These are phyloP conservation scores for Anthopleura xanthogrammica DNA, from an alignment of 92 coral and sea anemone genomes.

Conservation along the genomic window DNA sequence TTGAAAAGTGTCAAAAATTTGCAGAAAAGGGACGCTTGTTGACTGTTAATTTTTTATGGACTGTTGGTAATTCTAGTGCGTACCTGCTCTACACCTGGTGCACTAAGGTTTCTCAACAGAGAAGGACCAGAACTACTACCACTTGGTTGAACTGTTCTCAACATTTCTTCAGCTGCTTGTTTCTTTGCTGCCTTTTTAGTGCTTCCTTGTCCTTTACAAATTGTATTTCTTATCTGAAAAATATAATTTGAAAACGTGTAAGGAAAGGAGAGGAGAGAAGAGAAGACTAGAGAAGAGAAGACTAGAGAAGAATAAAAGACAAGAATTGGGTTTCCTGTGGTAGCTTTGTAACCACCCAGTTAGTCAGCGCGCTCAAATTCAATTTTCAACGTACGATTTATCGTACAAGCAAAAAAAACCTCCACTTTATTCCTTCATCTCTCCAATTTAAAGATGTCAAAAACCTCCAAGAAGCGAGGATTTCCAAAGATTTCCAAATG, in stretches of 20 bases:
- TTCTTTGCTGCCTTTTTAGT: constrained; percentile 66
- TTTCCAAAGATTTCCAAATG: constrained; percentile 21
- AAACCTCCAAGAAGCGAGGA: constrained; percentile 23
- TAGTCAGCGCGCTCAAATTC: constrained; percentile 16
- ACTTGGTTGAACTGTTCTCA: constrained; percentile 30
- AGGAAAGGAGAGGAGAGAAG: background rate
- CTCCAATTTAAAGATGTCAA: constrained; percentile 12
- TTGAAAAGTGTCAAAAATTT: no score
- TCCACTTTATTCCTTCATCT: background rate
- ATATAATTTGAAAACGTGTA: background rate
- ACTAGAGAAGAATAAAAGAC: background rate
- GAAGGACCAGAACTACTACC: constrained; percentile 6
- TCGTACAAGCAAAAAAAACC: background rate
- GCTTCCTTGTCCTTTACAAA: constrained; percentile 54
- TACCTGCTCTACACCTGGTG: background rate
- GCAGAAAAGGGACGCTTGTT: no score
- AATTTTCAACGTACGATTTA: constrained; percentile 19
- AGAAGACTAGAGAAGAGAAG: background rate
- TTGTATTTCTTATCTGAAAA: constrained; percentile 41
- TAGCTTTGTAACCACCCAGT: constrained; percentile 7
- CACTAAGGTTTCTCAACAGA: background rate
- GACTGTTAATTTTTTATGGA: no score
- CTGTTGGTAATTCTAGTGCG: background rate
- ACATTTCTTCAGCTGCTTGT: constrained; percentile 67
- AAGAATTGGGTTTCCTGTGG: constrained; percentile 28